phyloP scores from a whole-genome alignment of 2,797 vertebrate genomes.

The Leptatherina wallacei region DNA sequence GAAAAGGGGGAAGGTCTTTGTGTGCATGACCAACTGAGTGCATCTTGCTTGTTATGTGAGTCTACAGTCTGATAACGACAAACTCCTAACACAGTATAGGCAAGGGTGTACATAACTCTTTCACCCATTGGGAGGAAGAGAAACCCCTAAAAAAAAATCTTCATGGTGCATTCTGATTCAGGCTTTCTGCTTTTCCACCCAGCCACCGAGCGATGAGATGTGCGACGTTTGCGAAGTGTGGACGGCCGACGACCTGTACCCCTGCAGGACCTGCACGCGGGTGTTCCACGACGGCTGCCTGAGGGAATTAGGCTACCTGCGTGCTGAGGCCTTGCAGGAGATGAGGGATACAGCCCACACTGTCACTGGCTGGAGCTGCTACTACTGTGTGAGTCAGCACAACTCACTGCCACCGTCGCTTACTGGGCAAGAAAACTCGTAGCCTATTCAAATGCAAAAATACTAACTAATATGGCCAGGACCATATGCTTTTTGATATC shows the following conservation, averaged over 20 bases:
- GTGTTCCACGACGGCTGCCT: constrained; percentile 96
- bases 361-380: constrained; percentile 94
- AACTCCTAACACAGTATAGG: background rate
- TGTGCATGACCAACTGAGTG: no score
- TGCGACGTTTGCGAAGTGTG: constrained; percentile 97
- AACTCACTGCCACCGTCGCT: background rate
- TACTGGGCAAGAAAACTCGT: background rate
- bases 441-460: background rate
- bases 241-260: constrained; percentile 94
- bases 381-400: constrained; percentile 91
- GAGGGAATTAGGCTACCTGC: constrained; percentile 91
- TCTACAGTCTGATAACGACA: background rate
- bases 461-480: background rate
- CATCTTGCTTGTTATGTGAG: background rate
- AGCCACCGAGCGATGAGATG: constrained; percentile 92
- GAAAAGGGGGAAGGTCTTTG: no score
- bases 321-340: constrained; percentile 85
- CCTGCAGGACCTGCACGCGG: constrained; percentile 91
- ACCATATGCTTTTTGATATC: no score
- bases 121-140: background rate
- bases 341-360: constrained; percentile 91
- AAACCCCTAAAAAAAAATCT: background rate
- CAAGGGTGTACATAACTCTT: background rate
- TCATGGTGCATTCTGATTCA: background rate
- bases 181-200: constrained; percentile 12